A percentile compares a stretch with the other conserved stretches of the same genome.
Evolutionary conservation across 2,888 invertebrate genomes (phyloP).

Genomic region (Chorisops tibialis): DNA sequence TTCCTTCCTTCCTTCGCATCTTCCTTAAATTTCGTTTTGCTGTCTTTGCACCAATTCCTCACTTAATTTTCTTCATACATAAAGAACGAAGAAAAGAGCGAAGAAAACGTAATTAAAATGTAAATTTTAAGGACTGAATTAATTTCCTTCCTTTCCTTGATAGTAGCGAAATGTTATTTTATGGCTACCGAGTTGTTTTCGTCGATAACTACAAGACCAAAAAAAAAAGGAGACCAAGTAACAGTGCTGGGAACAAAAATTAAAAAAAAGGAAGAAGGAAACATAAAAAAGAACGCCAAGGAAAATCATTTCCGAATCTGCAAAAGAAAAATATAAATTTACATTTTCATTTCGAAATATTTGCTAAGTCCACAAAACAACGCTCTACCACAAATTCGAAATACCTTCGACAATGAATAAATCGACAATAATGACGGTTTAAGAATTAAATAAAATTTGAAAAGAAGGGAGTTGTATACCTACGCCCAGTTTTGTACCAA

Average conservation of each 20-base stretch:
- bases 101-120: constrained; percentile 32
- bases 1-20: neutral
- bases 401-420: too few relatives aligned
- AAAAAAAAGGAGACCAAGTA: neutral
- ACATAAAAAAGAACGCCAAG: too few relatives aligned
- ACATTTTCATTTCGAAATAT: constrained; percentile 9
- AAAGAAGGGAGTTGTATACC: too few relatives aligned
- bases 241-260: too few relatives aligned
- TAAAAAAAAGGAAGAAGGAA: too few relatives aligned
- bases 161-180: constrained; percentile 13
- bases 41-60: neutral
- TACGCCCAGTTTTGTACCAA: too few relatives aligned
- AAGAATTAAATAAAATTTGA: too few relatives aligned
- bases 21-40: constrained; percentile 19
- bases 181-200: neutral
- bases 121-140: constrained; percentile 31
- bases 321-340: constrained; percentile 14
- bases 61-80: neutral
- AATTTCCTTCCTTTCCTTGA: constrained; percentile 25
- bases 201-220: constrained; percentile 4
- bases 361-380: too few relatives aligned
- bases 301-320: neutral
- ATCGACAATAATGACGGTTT: too few relatives aligned
- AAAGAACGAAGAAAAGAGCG: constrained; percentile 15
- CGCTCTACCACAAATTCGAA: too few relatives aligned